phyloP scores from a whole-genome alignment of 2,797 vertebrate species.

The Urosaurus nigricauda region DNA sequence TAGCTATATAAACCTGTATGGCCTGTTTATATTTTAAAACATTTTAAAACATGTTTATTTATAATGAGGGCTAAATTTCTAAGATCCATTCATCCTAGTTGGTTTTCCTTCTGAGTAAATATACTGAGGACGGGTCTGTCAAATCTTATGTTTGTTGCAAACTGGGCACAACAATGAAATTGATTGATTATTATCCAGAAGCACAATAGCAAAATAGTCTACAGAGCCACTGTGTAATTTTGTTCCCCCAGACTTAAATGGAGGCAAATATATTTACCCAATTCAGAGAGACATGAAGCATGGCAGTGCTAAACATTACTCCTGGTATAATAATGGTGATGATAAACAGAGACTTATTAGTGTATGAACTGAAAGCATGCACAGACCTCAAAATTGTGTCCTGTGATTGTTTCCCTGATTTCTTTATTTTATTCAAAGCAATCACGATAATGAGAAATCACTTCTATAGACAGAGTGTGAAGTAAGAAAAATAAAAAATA shows the following conservation, averaged over 20 bases:
- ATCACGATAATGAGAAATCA: conserved; percentile 24
- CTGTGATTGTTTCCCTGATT: background rate
- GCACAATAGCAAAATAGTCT: background rate
- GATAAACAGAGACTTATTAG: conserved; percentile 21
- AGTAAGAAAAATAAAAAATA: background rate
- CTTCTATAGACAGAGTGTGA: conserved; percentile 24
- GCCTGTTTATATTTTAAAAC: background rate
- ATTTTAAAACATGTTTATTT: background rate
- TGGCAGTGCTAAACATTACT: conserved; percentile 20
- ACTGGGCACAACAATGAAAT: background rate
- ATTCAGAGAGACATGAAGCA: conserved; percentile 8
- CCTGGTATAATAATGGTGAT: background rate
- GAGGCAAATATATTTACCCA: conserved; percentile 13
- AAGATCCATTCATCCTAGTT: background rate
- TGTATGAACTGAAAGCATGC: conserved; percentile 35
- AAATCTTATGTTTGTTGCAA: background rate
- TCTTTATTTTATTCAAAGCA: conserved; percentile 35
- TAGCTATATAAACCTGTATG: background rate
- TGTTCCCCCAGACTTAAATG: background rate
- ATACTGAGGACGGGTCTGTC: background rate
- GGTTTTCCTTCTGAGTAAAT: background rate
- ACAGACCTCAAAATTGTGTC: background rate
- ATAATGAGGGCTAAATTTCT: background rate
- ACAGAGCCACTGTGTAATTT: background rate
- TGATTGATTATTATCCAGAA: background rate